phyloP scores from a whole-genome alignment of 2,113 vertebrate genomes.

The Prochilodus magdalenae region DNA sequence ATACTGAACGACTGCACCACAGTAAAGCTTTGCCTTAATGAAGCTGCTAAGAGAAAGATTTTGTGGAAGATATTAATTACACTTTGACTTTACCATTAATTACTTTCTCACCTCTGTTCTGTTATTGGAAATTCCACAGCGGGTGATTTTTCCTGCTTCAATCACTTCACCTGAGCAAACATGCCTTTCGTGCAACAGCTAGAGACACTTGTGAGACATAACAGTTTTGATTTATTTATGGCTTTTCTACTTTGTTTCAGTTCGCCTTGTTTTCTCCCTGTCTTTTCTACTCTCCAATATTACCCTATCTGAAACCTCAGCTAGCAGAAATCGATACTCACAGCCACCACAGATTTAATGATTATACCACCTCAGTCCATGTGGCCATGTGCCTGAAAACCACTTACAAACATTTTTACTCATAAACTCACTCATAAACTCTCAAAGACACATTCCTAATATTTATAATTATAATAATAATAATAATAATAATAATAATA shows the following conservation, averaged over 20 bases:
- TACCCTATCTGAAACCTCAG: constrained; percentile 22
- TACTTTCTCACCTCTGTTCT: not conserved
- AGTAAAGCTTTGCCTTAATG: not conserved
- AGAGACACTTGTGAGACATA: not conserved
- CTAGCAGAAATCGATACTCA: constrained; percentile 22
- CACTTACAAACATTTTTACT: not conserved
- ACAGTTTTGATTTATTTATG: constrained; percentile 10
- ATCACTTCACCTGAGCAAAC: not conserved
- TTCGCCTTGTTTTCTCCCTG: not conserved
- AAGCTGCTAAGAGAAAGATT: not conserved
- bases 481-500: not conserved
- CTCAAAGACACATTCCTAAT: not conserved
- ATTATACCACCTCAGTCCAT: not conserved
- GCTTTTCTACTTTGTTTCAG: not conserved
- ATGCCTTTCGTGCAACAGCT: not conserved
- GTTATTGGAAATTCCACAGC: not conserved
- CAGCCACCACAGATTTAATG: not conserved
- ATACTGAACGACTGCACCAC: no score
- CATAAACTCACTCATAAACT: no score
- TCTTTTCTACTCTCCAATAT: not conserved
- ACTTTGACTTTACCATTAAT: not conserved
- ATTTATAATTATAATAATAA: not conserved
- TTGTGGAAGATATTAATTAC: not conserved
- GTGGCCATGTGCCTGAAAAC: not conserved
- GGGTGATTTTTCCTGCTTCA: not conserved